Base-by-base conservation (phyloP, 2,113 vertebrate genomes). In the Oophaga pumilio region DNA sequence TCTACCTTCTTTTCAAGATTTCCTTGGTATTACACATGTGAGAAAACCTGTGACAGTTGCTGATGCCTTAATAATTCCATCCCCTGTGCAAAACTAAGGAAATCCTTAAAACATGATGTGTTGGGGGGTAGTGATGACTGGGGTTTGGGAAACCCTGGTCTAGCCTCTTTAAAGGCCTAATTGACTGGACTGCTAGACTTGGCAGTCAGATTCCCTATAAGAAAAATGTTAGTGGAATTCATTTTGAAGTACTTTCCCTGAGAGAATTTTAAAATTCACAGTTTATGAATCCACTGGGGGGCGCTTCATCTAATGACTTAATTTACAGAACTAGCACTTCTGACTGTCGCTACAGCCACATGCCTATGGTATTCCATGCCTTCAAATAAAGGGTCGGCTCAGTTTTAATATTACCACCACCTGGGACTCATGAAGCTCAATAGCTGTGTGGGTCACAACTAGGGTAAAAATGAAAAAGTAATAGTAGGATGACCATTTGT, bases 201-300 rank as follows among this genome's bases (percentile, higher is more conserved):
- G 33, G 33, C 71, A 74, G 14, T 49, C 2, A 6, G 15, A 49
- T 18, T 43, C 14, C 6, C 17, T 20, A 74, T 20, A 20, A 74
- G 18, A 4, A 18, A 74, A 74, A 74, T 74, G 33, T 74, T 74
- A 13, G 28, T 71, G 71, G 43, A 73, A 73, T 73, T 73, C 8
- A 73, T 73, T 73, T 43, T 8, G 28, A 22, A 74, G 43, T 22
- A 9, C 71, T 50, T 74, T 74, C 17, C 18, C 71, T 11, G 8
- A 2, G 50, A 73, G 69, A 15, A 49, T 43, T 73, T 43, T 49
- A 73, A 20, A 74, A 20, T 74, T 74, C 71, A 43, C 8, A 22
- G 18, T 74, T 49, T 74, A 43, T 22, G 8, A 74, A 74, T 74
- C 71, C 71, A 50, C 71, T 22, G 71, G 71, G 68, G 71, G 71